Evolutionary conservation across 2,113 vertebrate species (phyloP).

Genomic region (Carassius auratus): DNA sequence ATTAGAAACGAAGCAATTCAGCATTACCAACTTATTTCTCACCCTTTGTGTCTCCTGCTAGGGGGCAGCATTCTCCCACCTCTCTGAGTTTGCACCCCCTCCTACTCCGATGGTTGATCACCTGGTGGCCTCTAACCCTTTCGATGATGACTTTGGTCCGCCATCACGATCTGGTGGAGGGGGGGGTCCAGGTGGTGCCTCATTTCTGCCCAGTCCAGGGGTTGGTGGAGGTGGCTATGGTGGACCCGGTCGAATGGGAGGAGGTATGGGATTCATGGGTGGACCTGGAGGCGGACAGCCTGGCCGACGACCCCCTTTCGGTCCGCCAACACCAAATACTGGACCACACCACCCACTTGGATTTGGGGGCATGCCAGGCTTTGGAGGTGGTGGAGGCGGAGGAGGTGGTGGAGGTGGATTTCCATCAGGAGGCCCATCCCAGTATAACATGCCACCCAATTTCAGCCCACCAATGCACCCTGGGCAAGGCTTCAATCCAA

Average conservation of each 20-base stretch:
- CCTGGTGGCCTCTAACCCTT: conserved; percentile 95
- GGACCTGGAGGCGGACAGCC: conserved; percentile 74
- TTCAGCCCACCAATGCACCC: conserved; percentile 94
- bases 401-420: conserved; percentile 75
- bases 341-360: conserved; percentile 88
- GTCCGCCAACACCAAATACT: conserved; percentile 72
- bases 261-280: conserved; percentile 76
- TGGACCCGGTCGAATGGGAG: conserved; percentile 75
- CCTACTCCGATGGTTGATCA: conserved; percentile 98
- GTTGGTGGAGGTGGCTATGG: conserved; percentile 73
- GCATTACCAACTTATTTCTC: not conserved
- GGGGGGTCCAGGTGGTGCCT: conserved; percentile 69
- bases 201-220: conserved; percentile 87
- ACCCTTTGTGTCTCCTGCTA: conserved; percentile 58
- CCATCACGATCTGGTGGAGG: conserved; percentile 83
- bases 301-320: conserved; percentile 80
- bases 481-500: conserved; percentile 86
- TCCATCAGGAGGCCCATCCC: conserved; percentile 78
- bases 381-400: conserved; percentile 74
- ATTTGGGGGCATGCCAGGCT: conserved; percentile 81
- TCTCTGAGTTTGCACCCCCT: conserved; percentile 96
- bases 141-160: conserved; percentile 94
- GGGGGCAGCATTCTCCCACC: conserved; percentile 93
- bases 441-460: conserved; percentile 89
- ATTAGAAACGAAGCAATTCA: not conserved